Evolutionary conservation across 2,113 vertebrate species (phyloP).

Genomic region (Hiodon tergisus): DNA sequence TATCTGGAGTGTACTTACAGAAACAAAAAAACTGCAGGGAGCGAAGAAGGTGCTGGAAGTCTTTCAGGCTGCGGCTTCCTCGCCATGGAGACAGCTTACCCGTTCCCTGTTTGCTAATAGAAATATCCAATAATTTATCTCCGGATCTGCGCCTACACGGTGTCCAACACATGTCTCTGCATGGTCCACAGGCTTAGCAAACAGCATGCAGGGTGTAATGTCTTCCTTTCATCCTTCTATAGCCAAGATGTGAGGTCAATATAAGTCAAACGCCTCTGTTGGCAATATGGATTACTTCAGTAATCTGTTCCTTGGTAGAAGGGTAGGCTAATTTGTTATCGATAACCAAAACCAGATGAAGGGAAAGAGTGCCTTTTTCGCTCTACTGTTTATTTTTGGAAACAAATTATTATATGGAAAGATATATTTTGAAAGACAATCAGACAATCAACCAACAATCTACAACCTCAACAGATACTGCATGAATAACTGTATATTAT

Average conservation of each 20-base stretch:
- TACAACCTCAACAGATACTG: neutral
- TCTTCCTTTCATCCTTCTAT: neutral
- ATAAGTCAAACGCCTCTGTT: too few species aligned
- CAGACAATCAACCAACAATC: neutral
- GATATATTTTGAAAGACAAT: too few species aligned
- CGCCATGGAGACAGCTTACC: neutral
- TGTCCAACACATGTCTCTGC: neutral
- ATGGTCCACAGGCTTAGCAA: neutral
- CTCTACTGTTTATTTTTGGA: neutral
- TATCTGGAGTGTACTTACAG: constrained; percentile 24
- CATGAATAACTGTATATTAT: neutral
- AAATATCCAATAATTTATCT: neutral
- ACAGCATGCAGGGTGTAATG: neutral
- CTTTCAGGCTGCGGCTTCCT: neutral
- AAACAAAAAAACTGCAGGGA: constrained; percentile 13
- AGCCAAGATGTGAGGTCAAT: too few species aligned
- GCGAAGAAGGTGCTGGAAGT: neutral
- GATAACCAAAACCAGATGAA: neutral
- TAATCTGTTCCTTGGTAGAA: neutral
- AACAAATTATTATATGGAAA: too few species aligned
- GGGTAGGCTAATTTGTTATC: neutral
- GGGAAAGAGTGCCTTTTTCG: neutral
- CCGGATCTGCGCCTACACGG: neutral
- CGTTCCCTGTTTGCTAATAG: neutral
- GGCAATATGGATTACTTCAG: neutral